A percentile compares a stretch with the other conserved stretches of the same genome.
Evolutionary conservation across 1,140 invertebrate species (phyloP).

Genomic region (Plodia interpunctella): DNA sequence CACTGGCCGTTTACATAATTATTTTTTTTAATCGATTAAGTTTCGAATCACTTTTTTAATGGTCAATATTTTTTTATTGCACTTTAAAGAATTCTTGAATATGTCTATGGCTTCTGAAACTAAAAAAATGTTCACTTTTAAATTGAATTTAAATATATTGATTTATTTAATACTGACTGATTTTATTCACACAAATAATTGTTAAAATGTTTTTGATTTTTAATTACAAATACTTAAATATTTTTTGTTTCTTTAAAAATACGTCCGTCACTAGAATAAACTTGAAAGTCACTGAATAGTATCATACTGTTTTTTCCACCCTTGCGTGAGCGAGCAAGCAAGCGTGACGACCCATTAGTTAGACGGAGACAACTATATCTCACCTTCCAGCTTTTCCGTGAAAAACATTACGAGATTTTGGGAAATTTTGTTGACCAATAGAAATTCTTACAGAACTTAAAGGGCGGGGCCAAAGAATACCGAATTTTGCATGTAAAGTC

Average conservation of each 20-base stretch:
- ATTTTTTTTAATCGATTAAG: too few relatives aligned
- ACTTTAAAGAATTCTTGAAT: too few relatives aligned
- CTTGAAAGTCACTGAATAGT: constrained; percentile 57
- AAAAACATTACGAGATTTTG: constrained; percentile 45
- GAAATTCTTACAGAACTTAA: constrained; percentile 18
- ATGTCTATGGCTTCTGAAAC: too few relatives aligned
- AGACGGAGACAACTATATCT: constrained; percentile 48
- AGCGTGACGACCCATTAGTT: constrained; percentile 23
- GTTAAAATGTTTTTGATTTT: constrained; percentile 32
- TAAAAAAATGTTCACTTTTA: too few relatives aligned
- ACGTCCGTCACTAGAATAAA: constrained; percentile 59
- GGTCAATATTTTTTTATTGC: too few relatives aligned
- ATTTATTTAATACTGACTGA: too few relatives aligned
- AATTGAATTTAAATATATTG: too few relatives aligned
- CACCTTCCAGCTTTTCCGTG: constrained; percentile 41
- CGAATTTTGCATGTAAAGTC: background rate
- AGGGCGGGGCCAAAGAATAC: background rate
- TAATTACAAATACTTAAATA: constrained; percentile 29
- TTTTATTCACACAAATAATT: too few relatives aligned
- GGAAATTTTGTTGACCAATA: constrained; percentile 46
- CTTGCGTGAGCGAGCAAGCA: constrained; percentile 38
- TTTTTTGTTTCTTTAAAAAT: constrained; percentile 33
- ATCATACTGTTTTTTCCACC: constrained; percentile 38
- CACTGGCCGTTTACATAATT: too few relatives aligned
- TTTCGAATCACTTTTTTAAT: too few relatives aligned